A percentile compares a stretch with the other conserved stretches of the same genome.
These are phyloP conservation scores for Amia ocellicauda DNA, from an alignment of 2,113 vertebrate genomes.

Conservation along the genomic window DNA sequence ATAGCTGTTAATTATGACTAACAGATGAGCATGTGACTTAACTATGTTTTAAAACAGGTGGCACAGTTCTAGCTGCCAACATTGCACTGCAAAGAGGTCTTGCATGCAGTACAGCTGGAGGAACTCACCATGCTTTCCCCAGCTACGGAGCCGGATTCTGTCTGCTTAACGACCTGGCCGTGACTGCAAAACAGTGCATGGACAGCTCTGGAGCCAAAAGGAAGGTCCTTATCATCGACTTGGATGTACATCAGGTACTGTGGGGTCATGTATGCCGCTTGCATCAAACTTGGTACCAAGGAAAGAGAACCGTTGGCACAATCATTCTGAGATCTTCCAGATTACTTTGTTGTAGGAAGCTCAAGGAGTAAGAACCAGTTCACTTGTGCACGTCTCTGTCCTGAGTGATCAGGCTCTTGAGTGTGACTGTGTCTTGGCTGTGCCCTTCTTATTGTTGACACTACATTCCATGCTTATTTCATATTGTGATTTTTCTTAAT, in stretches of 20 bases:
- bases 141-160: slow-evolving; percentile 50
- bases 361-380: too few relatives aligned
- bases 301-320: too few relatives aligned
- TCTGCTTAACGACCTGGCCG: slow-evolving; percentile 56
- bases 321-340: too few relatives aligned
- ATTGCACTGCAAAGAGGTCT: slow-evolving; percentile 48
- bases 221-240: slow-evolving; percentile 52
- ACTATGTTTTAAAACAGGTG: slow-evolving; percentile 32
- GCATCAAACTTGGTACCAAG: too few relatives aligned
- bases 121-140: slow-evolving; percentile 57
- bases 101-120: slow-evolving; percentile 57
- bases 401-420: too few relatives aligned
- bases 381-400: too few relatives aligned
- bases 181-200: slow-evolving; percentile 42
- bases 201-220: slow-evolving; percentile 9
- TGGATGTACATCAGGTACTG: slow-evolving; percentile 57
- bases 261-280: not conserved
- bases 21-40: not conserved
- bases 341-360: too few relatives aligned
- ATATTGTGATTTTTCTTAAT: too few relatives aligned
- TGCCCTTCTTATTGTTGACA: too few relatives aligned
- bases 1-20: too few relatives aligned
- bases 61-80: slow-evolving; percentile 48
- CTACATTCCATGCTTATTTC: too few relatives aligned
- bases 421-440: too few relatives aligned